These are phyloP conservation scores for Hippasteria phrygiana DNA, from an alignment of 53 echinoderm and acorn worm genomes.

Conservation along the genomic window DNA sequence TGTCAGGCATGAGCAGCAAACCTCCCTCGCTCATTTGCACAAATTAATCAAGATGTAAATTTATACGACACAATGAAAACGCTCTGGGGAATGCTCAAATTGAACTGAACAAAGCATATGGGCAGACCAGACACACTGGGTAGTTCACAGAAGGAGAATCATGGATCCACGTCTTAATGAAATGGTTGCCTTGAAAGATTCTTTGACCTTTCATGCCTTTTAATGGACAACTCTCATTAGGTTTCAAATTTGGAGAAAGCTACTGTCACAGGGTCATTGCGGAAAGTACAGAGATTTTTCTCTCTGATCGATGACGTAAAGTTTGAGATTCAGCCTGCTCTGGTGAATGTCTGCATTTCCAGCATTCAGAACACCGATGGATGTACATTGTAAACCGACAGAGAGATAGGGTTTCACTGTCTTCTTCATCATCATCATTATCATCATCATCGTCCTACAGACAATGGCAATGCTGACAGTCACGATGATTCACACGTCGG, in stretches of 20 bases:
- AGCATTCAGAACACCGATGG: background rate
- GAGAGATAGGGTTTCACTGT: slow-evolving; percentile 24
- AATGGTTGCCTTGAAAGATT: background rate
- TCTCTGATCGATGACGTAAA: background rate
- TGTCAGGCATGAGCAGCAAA: background rate
- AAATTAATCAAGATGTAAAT: slow-evolving; percentile 26
- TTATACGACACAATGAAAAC: background rate
- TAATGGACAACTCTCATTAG: background rate
- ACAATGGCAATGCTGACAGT: slow-evolving; percentile 1
- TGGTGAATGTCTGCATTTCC: background rate
- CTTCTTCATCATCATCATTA: slow-evolving; percentile 27
- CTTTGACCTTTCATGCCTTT: background rate
- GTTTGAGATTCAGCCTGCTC: background rate
- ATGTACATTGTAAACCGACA: background rate
- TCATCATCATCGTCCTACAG: background rate
- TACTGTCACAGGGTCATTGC: background rate
- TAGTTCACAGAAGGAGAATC: background rate
- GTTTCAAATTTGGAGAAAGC: background rate
- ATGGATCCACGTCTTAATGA: background rate
- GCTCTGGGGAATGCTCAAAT: slow-evolving; percentile 1
- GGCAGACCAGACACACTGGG: background rate
- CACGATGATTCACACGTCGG: background rate
- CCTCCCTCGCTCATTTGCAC: background rate
- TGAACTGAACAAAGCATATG: background rate
- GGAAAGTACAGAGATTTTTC: background rate